Evolutionary conservation across 2,888 invertebrate genomes (phyloP).

Genomic region (Spatulosminthurus flaviceps): DNA sequence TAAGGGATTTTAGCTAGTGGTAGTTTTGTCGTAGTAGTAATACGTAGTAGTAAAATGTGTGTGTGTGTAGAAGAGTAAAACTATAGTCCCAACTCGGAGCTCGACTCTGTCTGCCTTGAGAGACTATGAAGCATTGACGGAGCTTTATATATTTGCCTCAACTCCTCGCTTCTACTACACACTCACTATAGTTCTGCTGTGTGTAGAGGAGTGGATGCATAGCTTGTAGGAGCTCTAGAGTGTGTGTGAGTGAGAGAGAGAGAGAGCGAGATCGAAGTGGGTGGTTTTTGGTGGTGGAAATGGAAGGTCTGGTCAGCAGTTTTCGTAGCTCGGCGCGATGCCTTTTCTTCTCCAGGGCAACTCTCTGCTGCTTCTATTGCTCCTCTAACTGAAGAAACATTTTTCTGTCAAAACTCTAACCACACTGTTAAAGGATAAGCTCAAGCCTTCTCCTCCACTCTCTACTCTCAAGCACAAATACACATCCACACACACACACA

Average conservation of each 20-base stretch:
- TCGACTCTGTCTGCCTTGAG: not conserved
- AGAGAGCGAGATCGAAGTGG: conserved; percentile 35
- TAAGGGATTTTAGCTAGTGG: no score
- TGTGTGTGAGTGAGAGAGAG: conserved; percentile 2
- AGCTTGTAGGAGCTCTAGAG: not conserved
- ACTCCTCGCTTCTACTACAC: no score
- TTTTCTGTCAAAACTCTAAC: conserved; percentile 24
- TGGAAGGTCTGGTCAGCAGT: conserved; percentile 33
- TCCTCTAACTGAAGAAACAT: conserved; percentile 18
- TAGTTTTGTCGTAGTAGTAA: not conserved
- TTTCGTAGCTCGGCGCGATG: conserved; percentile 37
- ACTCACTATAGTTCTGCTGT: no score
- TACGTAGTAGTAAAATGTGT: no score
- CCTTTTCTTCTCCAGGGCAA: conserved; percentile 38
- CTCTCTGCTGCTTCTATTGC: no score
- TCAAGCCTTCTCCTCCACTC: conserved; percentile 32
- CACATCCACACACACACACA: not conserved
- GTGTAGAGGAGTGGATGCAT: no score
- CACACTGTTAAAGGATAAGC: conserved; percentile 22
- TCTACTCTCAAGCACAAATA: not conserved
- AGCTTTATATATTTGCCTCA: conserved; percentile 12
- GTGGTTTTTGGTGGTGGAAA: conserved; percentile 39
- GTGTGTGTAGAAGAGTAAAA: no score
- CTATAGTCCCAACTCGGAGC: no score
- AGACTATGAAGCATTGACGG: not conserved